phyloP scores from a whole-genome alignment of 2,888 invertebrate species.

The Xestia xanthographa region DNA sequence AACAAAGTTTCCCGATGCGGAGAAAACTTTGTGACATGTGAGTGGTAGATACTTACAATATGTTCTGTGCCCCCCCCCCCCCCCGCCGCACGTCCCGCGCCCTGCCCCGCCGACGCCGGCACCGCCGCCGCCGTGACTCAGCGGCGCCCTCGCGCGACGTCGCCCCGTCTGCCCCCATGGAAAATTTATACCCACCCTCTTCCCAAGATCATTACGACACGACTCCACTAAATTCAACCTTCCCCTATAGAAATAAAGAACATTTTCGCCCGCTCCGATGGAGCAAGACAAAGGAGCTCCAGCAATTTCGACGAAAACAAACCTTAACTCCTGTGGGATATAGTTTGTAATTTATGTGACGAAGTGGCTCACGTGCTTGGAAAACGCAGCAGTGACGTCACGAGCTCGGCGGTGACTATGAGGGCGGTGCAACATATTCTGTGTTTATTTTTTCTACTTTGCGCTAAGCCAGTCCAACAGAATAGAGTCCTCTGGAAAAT shows the following conservation, averaged over 20 bases:
- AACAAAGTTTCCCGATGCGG: conserved; percentile 90
- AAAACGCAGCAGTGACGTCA: conserved; percentile 87
- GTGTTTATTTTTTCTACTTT: conserved; percentile 29
- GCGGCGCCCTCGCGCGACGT: conserved; percentile 90
- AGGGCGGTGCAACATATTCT: conserved; percentile 61
- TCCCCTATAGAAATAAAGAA: conserved; percentile 75
- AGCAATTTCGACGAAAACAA: conserved; percentile 88
- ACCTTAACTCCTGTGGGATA: conserved; percentile 89
- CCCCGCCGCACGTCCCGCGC: conserved; percentile 63
- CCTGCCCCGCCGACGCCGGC: conserved; percentile 74
- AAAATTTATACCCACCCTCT: conserved; percentile 90
- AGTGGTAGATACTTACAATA: conserved; percentile 90
- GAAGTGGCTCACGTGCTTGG: conserved; percentile 85
- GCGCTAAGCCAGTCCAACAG: conserved; percentile 20
- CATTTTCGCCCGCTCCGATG: conserved; percentile 70
- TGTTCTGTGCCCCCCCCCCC: conserved; percentile 77
- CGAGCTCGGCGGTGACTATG: conserved; percentile 72
- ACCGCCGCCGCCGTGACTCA: conserved; percentile 86
- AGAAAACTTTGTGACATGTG: conserved; percentile 91
- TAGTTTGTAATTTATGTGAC: conserved; percentile 88
- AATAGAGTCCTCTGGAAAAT: conserved; percentile 40
- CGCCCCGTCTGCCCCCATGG: conserved; percentile 90
- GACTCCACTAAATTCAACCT: conserved; percentile 76
- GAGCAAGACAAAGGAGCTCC: conserved; percentile 87
- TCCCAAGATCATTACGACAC: conserved; percentile 85